These are phyloP conservation scores for Psophia crepitans DNA, from an alignment of 2,113 vertebrate genomes.

Conservation along the genomic window DNA sequence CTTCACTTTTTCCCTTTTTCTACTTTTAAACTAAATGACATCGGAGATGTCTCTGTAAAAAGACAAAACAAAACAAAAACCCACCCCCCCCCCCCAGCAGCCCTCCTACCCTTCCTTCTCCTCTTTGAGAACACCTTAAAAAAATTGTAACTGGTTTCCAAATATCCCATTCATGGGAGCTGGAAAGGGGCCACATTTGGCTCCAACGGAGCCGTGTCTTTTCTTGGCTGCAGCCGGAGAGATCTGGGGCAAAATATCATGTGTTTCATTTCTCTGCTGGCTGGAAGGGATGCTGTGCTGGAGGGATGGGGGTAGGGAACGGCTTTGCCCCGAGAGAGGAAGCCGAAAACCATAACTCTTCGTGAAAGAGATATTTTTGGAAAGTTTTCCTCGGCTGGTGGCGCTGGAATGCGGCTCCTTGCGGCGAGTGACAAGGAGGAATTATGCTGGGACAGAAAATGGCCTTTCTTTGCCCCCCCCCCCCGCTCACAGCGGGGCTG, in stretches of 20 bases:
- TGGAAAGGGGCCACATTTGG: not conserved
- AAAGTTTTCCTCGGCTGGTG: not conserved
- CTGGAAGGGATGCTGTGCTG: not conserved
- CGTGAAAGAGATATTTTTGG: not conserved
- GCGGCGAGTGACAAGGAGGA: not conserved
- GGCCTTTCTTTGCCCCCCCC: not conserved
- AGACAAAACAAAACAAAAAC: too few species aligned
- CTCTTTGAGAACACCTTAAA: not conserved
- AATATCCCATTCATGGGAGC: constrained; percentile 16
- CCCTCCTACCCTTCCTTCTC: not conserved
- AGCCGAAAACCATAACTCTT: constrained; percentile 14
- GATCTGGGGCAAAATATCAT: not conserved
- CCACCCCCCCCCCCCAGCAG: not conserved
- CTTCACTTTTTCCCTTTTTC: not conserved
- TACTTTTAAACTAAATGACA: not conserved
- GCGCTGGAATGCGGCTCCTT: constrained; percentile 19
- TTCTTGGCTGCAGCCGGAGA: constrained; percentile 12
- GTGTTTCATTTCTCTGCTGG: not conserved
- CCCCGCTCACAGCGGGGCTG: not conserved
- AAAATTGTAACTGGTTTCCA: not conserved
- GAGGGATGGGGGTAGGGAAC: not conserved
- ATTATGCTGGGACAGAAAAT: not conserved
- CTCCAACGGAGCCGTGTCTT: not conserved
- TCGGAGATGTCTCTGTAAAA: not conserved
- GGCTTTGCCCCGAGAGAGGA: not conserved